Evolutionary conservation across 2,797 vertebrate genomes (phyloP).

Genomic region (Cossypha niveicapilla): DNA sequence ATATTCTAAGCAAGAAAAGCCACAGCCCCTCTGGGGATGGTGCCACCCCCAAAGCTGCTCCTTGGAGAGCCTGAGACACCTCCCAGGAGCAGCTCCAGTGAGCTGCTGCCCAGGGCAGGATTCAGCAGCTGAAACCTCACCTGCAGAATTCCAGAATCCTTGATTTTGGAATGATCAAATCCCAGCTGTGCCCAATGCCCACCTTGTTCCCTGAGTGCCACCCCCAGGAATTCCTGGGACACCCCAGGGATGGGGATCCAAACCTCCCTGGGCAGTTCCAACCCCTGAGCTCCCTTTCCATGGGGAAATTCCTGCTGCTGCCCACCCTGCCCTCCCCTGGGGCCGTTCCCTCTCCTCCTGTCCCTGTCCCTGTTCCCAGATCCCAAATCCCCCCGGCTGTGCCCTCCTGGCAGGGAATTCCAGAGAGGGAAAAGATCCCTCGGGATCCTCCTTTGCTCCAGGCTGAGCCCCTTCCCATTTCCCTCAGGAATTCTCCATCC

Average conservation of each 20-base stretch:
- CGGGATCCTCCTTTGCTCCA: not conserved
- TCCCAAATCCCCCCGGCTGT: too few species aligned
- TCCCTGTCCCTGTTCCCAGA: too few species aligned
- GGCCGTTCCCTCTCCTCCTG: too few species aligned
- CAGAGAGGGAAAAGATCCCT: not conserved
- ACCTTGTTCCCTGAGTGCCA: not conserved
- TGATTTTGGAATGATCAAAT: fast-evolving
- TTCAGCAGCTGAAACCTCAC: not conserved
- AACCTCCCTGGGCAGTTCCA: not conserved
- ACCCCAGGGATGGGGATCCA: not conserved
- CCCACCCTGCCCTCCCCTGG: not conserved
- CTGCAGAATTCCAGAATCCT: fast-evolving
- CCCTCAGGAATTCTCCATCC: not conserved
- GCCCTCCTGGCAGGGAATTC: too few species aligned
- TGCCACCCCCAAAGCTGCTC: not conserved
- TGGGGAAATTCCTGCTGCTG: too few species aligned
- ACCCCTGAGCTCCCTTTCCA: too few species aligned
- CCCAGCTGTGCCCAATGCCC: fast-evolving
- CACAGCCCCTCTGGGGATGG: fast-evolving
- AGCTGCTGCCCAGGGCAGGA: not conserved
- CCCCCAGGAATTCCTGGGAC: not conserved
- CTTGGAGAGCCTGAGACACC: not conserved
- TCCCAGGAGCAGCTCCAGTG: fast-evolving
- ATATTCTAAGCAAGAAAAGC: not conserved
- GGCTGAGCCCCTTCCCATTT: not conserved